Conservation (phyloP, 2,888 invertebrate species). For the Plagiodera versicolora region DNA sequence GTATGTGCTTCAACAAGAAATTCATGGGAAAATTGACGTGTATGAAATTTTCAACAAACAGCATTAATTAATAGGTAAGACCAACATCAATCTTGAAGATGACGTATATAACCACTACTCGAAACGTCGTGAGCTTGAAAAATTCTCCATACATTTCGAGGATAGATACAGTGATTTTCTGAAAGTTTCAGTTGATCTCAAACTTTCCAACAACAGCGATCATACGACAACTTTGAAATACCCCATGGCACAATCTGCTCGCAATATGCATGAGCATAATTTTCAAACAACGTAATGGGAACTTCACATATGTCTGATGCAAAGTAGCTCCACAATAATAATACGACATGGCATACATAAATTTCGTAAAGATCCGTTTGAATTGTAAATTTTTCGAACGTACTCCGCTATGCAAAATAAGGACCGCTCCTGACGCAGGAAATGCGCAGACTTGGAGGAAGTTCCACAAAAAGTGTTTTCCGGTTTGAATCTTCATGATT, state of each 20-base stretch:
- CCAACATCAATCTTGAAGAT: too few relatives aligned
- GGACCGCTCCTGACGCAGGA: slow-evolving; percentile 45
- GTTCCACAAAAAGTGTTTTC: slow-evolving; percentile 47
- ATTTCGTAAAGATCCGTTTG: slow-evolving; percentile 38
- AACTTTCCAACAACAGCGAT: too few relatives aligned
- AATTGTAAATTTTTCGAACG: slow-evolving; percentile 48
- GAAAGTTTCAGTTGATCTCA: too few relatives aligned
- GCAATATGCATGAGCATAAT: slow-evolving; percentile 7
- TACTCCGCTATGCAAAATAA: slow-evolving; percentile 48
- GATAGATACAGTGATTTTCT: too few relatives aligned
- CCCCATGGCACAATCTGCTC: neutral
- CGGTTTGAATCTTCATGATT: slow-evolving; percentile 49
- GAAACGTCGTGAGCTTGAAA: too few relatives aligned
- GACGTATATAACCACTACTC: too few relatives aligned
- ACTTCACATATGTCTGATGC: slow-evolving; percentile 28
- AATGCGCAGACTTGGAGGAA: slow-evolving; percentile 45
- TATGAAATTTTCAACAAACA: too few relatives aligned
- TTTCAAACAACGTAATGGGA: slow-evolving; percentile 22
- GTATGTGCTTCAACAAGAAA: too few relatives aligned
- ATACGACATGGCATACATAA: slow-evolving; percentile 34
- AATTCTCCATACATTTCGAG: too few relatives aligned
- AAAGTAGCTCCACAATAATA: slow-evolving; percentile 29
- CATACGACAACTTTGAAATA: too few relatives aligned
- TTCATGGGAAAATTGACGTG: too few relatives aligned
- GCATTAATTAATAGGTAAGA: too few relatives aligned